Conservation (phyloP, 2,888 invertebrate genomes). For the Drosophila pseudotalamancana region DNA sequence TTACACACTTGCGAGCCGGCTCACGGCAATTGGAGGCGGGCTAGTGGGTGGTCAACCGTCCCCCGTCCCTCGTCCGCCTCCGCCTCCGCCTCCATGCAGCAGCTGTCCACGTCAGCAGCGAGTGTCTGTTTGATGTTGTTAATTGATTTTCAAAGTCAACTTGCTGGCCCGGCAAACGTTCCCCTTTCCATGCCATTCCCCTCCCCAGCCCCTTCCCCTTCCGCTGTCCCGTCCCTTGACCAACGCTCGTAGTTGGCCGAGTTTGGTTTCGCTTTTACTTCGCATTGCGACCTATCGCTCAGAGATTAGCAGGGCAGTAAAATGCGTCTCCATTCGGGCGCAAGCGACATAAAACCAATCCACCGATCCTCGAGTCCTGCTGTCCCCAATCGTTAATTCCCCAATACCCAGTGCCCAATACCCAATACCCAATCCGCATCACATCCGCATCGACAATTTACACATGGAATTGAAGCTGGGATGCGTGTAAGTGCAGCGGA, state of each 20-base stretch:
- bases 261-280: constrained; percentile 67
- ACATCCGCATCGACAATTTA: constrained; percentile 54
- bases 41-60: too few relatives aligned
- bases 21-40: constrained; percentile 12
- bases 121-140: constrained; percentile 84
- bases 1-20: constrained; percentile 65
- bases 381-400: constrained; percentile 25
- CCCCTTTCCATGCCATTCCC: neutral
- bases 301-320: constrained; percentile 75
- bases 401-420: constrained; percentile 11
- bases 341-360: constrained; percentile 80
- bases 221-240: neutral
- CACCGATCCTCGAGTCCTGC: constrained; percentile 36
- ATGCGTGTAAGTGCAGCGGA: constrained; percentile 74
- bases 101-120: constrained; percentile 71
- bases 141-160: constrained; percentile 84
- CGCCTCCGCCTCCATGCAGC: constrained; percentile 55
- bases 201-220: neutral
- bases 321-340: constrained; percentile 73
- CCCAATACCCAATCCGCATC: constrained; percentile 24
- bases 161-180: constrained; percentile 44
- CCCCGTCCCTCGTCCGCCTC: too few relatives aligned
- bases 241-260: neutral
- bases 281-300: constrained; percentile 39
- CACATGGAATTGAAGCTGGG: constrained; percentile 42